Evolutionary conservation across 2,888 invertebrate genomes (phyloP), one percentile per base, ranked within the genome.

Genomic region (Geophilus truncorum): DNA sequence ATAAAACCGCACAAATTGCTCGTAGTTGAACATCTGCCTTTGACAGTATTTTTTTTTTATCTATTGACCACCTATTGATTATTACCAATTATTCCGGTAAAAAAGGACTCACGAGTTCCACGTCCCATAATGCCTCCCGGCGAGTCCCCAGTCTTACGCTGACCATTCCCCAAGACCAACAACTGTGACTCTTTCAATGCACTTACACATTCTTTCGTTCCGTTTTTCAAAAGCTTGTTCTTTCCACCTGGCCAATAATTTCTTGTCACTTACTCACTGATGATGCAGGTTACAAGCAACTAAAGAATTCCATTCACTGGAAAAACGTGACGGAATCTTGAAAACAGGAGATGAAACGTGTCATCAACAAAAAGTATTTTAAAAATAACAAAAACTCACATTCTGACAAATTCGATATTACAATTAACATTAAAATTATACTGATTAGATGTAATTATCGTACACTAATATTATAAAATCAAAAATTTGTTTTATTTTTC

Each of bases 101-200:
- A 70, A 23, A 70, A 70, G 51, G 18, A 51, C 51, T 51, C 51
- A 51, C 51, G n/a, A 18, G 18, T 15, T 18, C 51, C 51, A 51
- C 51, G 0, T 21, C 21, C 51, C 51, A 51, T 51, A n/a, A 18
- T 51, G 25, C 70, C 70, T 28, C 70, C 70, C n/a, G n/a, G 70
- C 7, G 70, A n/a, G 70, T 70, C n/a, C 15, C 70, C 28, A 70
- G 70, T 70, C 70, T 70, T 70, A 51, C n/a, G 15, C 70, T 70
- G 70, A 70, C 70, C 70, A 70, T 70, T 70, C 70, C 25, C 70
- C 9, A 70, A 70, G 70, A 70, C 70, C 70, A 12, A 70, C 70
- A 28, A 70, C 70, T 70, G 70, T 70, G 70, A 70, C 70, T 70
- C 70, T 70, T 70, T 70, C 70, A 70, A 70, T 70, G 25, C 70